These are phyloP conservation scores for Pocillopora grandis DNA, from an alignment of 92 coral and sea anemone genomes.

Conservation along the genomic window DNA sequence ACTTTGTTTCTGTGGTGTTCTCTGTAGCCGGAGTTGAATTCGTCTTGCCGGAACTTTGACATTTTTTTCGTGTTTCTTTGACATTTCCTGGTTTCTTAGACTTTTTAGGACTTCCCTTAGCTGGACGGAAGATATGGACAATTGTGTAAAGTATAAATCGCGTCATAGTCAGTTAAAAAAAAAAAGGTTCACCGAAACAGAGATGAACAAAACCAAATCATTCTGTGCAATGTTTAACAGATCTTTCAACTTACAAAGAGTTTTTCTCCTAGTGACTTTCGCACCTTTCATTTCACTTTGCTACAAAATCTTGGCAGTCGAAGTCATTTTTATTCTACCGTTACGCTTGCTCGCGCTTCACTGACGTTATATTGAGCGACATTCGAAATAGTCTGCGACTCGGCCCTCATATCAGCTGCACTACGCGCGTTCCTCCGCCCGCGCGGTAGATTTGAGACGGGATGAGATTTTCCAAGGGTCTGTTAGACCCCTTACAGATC, in stretches of 20 bases:
- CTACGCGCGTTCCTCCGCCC: no score
- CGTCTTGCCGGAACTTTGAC: not conserved
- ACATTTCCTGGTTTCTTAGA: conserved; percentile 11
- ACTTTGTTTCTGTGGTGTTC: conserved; percentile 5
- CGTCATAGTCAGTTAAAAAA: no score
- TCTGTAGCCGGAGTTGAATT: not conserved
- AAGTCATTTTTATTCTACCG: conserved; percentile 16
- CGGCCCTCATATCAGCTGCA: not conserved
- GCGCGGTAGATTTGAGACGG: no score
- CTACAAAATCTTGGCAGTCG: not conserved
- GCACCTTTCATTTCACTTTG: conserved; percentile 14
- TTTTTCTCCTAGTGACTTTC: conserved; percentile 13
- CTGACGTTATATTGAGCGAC: conserved; percentile 22
- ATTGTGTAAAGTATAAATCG: no score
- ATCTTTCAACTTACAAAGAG: conserved; percentile 10
- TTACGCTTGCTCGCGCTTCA: conserved; percentile 25
- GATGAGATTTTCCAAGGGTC: no score
- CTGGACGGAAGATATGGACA: not conserved
- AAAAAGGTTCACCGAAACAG: no score
- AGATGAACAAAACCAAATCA: no score
- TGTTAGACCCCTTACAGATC: no score
- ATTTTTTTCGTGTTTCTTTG: not conserved
- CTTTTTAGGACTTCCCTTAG: conserved; percentile 5
- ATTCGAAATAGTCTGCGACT: conserved; percentile 8
- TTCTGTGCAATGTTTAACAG: not conserved